phyloP scores from a whole-genome alignment of 2,797 vertebrate genomes.

The Mus caroli region DNA sequence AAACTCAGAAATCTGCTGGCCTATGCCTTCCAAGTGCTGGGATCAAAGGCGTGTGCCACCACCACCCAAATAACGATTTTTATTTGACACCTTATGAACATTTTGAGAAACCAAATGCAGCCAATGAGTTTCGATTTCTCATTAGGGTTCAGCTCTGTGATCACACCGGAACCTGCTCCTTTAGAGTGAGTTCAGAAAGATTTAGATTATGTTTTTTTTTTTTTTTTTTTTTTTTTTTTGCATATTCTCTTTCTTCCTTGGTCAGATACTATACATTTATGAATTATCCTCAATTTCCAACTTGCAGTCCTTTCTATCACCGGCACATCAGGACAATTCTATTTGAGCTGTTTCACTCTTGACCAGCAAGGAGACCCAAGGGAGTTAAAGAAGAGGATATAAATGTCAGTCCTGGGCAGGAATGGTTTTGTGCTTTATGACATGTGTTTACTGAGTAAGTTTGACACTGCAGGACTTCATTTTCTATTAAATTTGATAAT shows the following conservation, averaged over 20 bases:
- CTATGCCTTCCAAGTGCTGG: too few species aligned
- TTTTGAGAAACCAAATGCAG: conserved; percentile 4
- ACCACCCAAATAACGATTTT: conserved; percentile 35
- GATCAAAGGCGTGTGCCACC: too few species aligned
- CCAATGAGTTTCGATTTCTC: conserved; percentile 29
- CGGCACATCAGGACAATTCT: background rate
- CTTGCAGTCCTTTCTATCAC: background rate
- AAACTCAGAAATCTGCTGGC: too few species aligned
- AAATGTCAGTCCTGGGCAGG: background rate
- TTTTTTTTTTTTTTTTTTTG: background rate
- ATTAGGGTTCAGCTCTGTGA: conserved; percentile 53
- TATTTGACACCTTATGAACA: conserved; percentile 46
- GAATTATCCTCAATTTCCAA: conserved; percentile 46
- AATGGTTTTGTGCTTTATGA: background rate
- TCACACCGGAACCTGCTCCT: conserved; percentile 42
- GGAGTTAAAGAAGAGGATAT: background rate
- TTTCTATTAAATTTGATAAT: conserved; percentile 12
- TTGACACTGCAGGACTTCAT: background rate
- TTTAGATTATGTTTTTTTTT: background rate
- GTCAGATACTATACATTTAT: background rate
- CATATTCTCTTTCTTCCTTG: conserved; percentile 15
- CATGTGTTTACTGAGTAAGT: background rate
- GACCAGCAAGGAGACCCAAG: background rate
- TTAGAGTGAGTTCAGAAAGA: background rate
- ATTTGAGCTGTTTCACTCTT: background rate